Percentiles rank a stretch among this genome's conserved stretches.
Evolutionary conservation across 2,888 invertebrate species (phyloP).

Genomic region (Trilocha varians): DNA sequence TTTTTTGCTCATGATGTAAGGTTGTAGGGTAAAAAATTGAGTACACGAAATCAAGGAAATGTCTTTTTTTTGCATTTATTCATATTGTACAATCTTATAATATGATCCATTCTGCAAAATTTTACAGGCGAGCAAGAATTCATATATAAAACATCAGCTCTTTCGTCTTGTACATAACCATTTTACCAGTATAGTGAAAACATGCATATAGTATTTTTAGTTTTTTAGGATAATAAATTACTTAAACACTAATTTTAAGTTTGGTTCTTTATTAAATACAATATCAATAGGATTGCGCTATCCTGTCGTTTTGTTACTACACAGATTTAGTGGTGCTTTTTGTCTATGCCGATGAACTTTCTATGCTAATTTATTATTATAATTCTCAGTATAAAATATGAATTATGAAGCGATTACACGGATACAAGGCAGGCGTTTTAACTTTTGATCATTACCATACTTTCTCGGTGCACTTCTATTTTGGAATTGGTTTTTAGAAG

Average conservation of each 20-base stretch:
- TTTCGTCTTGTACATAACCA: slow-evolving; percentile 73
- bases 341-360: slow-evolving; percentile 67
- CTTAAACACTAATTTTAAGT: slow-evolving; percentile 72
- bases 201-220: slow-evolving; percentile 72
- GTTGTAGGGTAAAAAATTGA: slow-evolving; percentile 14
- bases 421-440: slow-evolving; percentile 59
- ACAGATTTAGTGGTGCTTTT: slow-evolving; percentile 63
- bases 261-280: slow-evolving; percentile 74
- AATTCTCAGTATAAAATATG: slow-evolving; percentile 56
- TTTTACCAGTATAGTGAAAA: slow-evolving; percentile 74
- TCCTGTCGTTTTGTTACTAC: slow-evolving; percentile 66
- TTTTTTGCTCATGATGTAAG: too few relatives aligned
- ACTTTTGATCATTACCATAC: too few relatives aligned
- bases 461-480: slow-evolving; percentile 45
- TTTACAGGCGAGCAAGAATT: slow-evolving; percentile 75
- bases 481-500: too few relatives aligned
- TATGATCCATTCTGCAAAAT: slow-evolving; percentile 74
- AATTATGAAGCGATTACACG: slow-evolving; percentile 57
- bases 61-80: slow-evolving; percentile 72
- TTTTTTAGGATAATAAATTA: slow-evolving; percentile 75
- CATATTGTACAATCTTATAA: slow-evolving; percentile 74
- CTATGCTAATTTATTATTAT: slow-evolving; percentile 60
- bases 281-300: slow-evolving; percentile 72
- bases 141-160: slow-evolving; percentile 74
- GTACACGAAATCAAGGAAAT: slow-evolving; percentile 61